These are phyloP conservation scores for Sprattus sprattus DNA, from an alignment of 2,113 vertebrate genomes.

Conservation along the genomic window DNA sequence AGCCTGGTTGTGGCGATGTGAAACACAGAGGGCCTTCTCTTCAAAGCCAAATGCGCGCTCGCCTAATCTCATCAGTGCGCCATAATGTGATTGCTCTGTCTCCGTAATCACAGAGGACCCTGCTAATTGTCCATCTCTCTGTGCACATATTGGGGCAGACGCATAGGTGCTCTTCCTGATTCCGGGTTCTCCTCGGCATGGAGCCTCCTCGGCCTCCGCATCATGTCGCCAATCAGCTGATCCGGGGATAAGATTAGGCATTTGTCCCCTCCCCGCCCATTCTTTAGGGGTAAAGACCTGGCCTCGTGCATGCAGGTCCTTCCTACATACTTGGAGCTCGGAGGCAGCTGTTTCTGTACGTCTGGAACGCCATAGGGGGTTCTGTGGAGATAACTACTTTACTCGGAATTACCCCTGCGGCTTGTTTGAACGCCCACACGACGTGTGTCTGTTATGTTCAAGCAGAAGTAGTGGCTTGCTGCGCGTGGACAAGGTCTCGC, in stretches of 20 bases:
- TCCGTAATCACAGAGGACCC: conserved; percentile 1
- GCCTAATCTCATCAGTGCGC: neutral
- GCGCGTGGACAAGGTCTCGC: neutral
- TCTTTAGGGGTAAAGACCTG: neutral
- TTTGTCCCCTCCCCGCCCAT: neutral
- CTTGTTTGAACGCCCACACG: neutral
- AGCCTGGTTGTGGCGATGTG: neutral
- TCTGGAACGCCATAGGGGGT: neutral
- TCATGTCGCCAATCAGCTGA: neutral
- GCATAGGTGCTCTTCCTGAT: neutral
- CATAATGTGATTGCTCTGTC: neutral
- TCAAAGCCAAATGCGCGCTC: neutral
- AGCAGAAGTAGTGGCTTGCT: neutral
- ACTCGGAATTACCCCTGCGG: neutral
- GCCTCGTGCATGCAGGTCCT: neutral
- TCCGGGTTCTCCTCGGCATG: neutral
- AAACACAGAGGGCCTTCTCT: neutral
- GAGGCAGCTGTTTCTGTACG: neutral
- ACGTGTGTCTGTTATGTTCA: neutral
- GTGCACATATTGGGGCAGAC: conserved; percentile 1
- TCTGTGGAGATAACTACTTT: neutral
- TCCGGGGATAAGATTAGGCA: neutral
- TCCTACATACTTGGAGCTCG: neutral
- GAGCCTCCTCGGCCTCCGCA: neutral
- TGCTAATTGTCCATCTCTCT: neutral